Base-by-base conservation (phyloP, 2,797 vertebrate species). In the Cossypha dichroa region DNA sequence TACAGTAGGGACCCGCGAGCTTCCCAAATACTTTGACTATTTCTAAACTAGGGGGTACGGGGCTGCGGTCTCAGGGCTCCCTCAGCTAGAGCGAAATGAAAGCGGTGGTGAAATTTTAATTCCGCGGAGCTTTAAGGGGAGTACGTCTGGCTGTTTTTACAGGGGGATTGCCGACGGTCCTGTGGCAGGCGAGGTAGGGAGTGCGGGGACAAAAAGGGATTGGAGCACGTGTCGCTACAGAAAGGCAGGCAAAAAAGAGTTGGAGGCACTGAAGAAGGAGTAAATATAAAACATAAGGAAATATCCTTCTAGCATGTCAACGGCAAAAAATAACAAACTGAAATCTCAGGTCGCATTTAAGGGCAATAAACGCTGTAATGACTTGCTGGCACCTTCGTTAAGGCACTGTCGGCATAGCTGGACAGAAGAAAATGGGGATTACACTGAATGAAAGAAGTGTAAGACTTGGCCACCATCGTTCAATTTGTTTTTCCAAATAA, bases 401-500 rank as follows among this genome's bases (percentile, higher is more conserved):
- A 81, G 83, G 64, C 90, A 79, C 88, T 40, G 48, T 60, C 49
- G 31, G 75, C 46, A 38, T n/a, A 62, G 31, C 75, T 86, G 85
- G 75, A 29, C 82, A 96, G 75, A 77, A 40, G 95, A 96, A 95
- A 97, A 97, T 54, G 79, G 94, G 95, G 73, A 97, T 88, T 90
- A 60, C 76, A 29, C 70, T 78, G 90, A 77, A 74, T 45, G 28
- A 84, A 67, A 59, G 80, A 86, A 92, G 69, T 92, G 49, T 84
- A 94, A 94, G 88, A 91, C 94, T 95, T 95, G 91, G 95, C 87
- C 93, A 92, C 85, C 93, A 92, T 84, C 43, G 15, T 95, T 96
- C 82, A 86, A 41, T 66, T 85, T 89, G 85, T 91, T 94, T 94
- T 85, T 88, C 85, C 92, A 83, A 93, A 96, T 72, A 97, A 87